Percentiles rank a stretch among this genome's conserved stretches.
Evolutionary conservation across 37 sponge, comb jelly and placozoan species (phyloP).

Genomic region (Ianthella basta): DNA sequence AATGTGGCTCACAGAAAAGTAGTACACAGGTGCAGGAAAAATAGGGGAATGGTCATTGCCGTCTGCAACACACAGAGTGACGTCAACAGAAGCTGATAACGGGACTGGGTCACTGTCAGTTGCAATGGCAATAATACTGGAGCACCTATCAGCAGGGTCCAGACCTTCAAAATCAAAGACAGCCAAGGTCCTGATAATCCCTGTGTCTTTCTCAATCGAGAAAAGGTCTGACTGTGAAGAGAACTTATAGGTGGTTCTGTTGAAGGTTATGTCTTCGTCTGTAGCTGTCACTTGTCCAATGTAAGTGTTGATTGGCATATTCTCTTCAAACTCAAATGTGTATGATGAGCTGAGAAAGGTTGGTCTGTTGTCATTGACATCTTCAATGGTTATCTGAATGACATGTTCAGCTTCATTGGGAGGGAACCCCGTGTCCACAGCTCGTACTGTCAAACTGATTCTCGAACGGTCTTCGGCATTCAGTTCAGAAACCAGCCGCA

Average conservation of each 20-base stretch:
- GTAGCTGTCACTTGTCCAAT: slow-evolving; percentile 50
- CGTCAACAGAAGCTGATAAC: not conserved
- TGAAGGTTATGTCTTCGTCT: slow-evolving; percentile 68
- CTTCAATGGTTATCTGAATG: not conserved
- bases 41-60: slow-evolving; percentile 62
- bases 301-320: slow-evolving; percentile 30
- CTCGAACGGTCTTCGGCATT: slow-evolving; percentile 7
- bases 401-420: not conserved
- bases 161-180: slow-evolving; percentile 72
- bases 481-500: not conserved
- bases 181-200: slow-evolving; percentile 19
- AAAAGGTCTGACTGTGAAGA: slow-evolving; percentile 27
- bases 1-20: not conserved
- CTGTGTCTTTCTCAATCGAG: slow-evolving; percentile 52
- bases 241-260: slow-evolving; percentile 55
- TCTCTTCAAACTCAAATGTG: slow-evolving; percentile 45
- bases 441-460: slow-evolving; percentile 12
- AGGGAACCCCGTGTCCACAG: slow-evolving; percentile 9
- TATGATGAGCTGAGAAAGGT: slow-evolving; percentile 47
- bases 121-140: slow-evolving; percentile 35
- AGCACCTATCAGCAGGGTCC: not conserved
- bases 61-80: slow-evolving; percentile 60
- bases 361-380: slow-evolving; percentile 65
- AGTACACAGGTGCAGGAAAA: slow-evolving; percentile 45
- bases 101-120: slow-evolving; percentile 51